Base-by-base conservation (phyloP, 2,888 invertebrate genomes). In the Synergus japonicus region DNA sequence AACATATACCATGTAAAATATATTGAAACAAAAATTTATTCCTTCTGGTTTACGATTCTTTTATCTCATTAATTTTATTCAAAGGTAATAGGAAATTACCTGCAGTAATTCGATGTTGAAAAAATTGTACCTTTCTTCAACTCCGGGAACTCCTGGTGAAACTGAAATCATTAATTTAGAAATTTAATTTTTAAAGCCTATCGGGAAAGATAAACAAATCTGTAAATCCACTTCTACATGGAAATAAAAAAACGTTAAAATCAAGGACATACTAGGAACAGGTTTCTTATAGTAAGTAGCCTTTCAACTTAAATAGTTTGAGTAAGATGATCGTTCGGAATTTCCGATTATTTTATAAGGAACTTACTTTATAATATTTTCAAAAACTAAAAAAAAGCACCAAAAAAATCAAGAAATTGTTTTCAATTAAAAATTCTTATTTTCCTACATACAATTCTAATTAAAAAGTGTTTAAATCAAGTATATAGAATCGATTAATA, bases 21-120 rank as follows among this genome's bases (percentile, higher is more conserved):
- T 37, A 37, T 37, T 7, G 7, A 37, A 37, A 37, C 37, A 37
- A 78, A 13, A 4, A 13, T 78, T 22, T 73, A 64, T 67, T 76
- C 66, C 77, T 78, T 78, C 65, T 73, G 54, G 63, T 46, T 9
- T 63, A 79, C 10, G n/a, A 22, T 8, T 18, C 18, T 29, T 13
- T 73, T 18, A 54, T 37, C 15, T 18, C 9, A 58, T 54, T n/a
- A 2, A 54, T 54, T 54, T 54, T 8, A n/a, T n/a, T 10, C 1
- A 58, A 58, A 58, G 9, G 10, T 18, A 1, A 37, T 91, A 13
- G 49, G 49, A 77, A 78, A 78, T 86, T 87, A 93, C 93, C 82
- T 93, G 92, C 0, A 94, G 90, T 15, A 95, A 92, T 83, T 94
- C 94, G 29, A 93, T 92, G 84, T 94, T 94, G 88, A 95, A 94